phyloP scores from a whole-genome alignment of 2,113 vertebrate species.

The Heteronetta atricapilla region DNA sequence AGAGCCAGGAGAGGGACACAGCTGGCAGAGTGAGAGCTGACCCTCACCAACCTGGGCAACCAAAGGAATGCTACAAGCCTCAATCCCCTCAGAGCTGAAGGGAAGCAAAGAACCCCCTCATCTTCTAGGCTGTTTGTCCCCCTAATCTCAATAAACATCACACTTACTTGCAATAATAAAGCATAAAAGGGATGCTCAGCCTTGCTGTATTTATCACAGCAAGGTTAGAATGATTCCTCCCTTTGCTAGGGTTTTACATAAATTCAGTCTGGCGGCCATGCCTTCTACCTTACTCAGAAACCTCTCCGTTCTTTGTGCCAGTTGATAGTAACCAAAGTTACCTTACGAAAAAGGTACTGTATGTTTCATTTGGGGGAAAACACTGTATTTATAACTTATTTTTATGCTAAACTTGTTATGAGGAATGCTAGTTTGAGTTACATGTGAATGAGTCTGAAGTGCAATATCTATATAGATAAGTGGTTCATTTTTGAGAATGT shows the following conservation, averaged over 20 bases:
- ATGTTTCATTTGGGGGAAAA: slow-evolving; percentile 18
- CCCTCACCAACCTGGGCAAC: background rate
- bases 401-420: slow-evolving; percentile 56
- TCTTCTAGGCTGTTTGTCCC: background rate
- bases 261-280: background rate
- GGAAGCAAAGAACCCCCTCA: background rate
- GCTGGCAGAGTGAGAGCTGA: background rate
- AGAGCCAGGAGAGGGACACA: accelerated
- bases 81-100: background rate
- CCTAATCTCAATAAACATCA: slow-evolving; percentile 20
- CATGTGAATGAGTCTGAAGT: slow-evolving; percentile 67
- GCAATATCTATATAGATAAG: slow-evolving; percentile 71
- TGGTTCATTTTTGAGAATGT: slow-evolving; percentile 66
- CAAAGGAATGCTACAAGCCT: background rate
- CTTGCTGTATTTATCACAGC: background rate
- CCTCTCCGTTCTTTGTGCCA: slow-evolving; percentile 7
- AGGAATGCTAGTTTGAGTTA: slow-evolving; percentile 63
- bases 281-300: background rate
- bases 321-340: slow-evolving; percentile 64
- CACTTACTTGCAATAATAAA: slow-evolving; percentile 40
- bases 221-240: background rate
- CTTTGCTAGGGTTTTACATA: background rate
- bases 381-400: slow-evolving; percentile 65
- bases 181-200: background rate
- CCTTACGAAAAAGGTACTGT: slow-evolving; percentile 51